Evolutionary conservation across 1,140 invertebrate genomes (phyloP), one percentile per base, ranked within the genome.

Genomic region (Triops longicaudatus): DNA sequence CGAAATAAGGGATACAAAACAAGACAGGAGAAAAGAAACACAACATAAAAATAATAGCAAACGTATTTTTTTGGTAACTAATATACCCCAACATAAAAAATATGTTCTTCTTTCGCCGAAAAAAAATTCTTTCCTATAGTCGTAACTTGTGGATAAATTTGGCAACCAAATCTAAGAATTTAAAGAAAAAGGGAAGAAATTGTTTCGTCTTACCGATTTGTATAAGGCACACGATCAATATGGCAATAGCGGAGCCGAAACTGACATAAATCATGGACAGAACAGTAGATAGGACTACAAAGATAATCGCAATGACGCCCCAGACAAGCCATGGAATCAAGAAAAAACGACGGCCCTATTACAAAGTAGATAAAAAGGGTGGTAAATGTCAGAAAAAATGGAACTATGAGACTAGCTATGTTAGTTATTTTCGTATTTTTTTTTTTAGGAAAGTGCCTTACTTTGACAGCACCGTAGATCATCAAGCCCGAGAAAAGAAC

Each of bases 251-350:
- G n/a, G 71, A 76, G 7, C 74, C 41, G 14, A 76, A 22, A 26
- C 31, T 37, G 5, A 76, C 31, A 14, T 75, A 72, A 31, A 78
- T 50, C 37, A 76, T 72, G 28, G 14, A 37, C 7, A 76, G 26
- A 71, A 78, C 76, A 7, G 44, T 73, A 22, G 5, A 12, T 22
- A 73, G 14, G 28, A 78, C 12, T 28, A 74, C 72, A 28, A 75
- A 75, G 17, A 78, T 26, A 26, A 78, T 76, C 22, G 43, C 75
- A 27, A 78, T 73, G 14, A 73, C 37, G 28, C 76, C 78, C 31
- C 77, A 73, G 63, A 78, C 72, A n/a, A 78, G 71, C 78, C 78
- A 78, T 11, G 78, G 78, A 17, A 78, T 26, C 12, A 78, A 26
- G 14, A 78, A 73, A 17, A 72, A 76, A 26, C 75, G 74, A 44